Evolutionary conservation across 2,888 invertebrate species (phyloP).

Genomic region (Antheraea assamensis): DNA sequence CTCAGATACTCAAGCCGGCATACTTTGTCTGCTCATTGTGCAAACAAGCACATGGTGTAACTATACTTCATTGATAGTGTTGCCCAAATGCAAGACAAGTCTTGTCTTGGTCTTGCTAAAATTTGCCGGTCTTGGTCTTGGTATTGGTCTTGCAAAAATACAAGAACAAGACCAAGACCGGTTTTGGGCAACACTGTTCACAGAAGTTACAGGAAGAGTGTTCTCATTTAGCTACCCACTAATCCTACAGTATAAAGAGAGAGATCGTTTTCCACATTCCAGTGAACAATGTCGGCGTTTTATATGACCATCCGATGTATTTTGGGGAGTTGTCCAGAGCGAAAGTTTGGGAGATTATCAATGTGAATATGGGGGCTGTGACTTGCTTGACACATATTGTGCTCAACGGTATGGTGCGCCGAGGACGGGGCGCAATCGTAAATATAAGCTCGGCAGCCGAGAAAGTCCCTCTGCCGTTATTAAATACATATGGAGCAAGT

Average conservation of each 20-base stretch:
- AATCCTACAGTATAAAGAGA: neutral
- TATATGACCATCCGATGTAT: neutral
- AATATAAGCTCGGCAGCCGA: neutral
- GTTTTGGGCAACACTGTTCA: too few species aligned
- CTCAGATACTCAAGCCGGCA: too few species aligned
- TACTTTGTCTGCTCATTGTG: too few species aligned
- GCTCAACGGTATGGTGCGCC: neutral
- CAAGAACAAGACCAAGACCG: too few species aligned
- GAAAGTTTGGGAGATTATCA: neutral
- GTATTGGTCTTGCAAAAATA: too few species aligned
- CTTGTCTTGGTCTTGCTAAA: too few species aligned
- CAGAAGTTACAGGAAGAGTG: too few species aligned
- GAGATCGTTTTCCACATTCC: neutral
- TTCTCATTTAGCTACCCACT: neutral
- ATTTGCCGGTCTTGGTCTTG: too few species aligned
- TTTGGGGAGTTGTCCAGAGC: neutral
- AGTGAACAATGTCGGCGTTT: neutral
- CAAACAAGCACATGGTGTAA: too few species aligned
- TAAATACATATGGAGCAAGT: neutral
- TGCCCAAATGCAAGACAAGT: too few species aligned
- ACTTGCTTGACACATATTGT: neutral
- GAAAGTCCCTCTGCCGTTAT: neutral
- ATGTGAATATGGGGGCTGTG: neutral
- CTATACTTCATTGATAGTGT: too few species aligned
- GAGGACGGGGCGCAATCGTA: neutral